Conservation (phyloP, 2,888 invertebrate species). For the Melieria picta region DNA sequence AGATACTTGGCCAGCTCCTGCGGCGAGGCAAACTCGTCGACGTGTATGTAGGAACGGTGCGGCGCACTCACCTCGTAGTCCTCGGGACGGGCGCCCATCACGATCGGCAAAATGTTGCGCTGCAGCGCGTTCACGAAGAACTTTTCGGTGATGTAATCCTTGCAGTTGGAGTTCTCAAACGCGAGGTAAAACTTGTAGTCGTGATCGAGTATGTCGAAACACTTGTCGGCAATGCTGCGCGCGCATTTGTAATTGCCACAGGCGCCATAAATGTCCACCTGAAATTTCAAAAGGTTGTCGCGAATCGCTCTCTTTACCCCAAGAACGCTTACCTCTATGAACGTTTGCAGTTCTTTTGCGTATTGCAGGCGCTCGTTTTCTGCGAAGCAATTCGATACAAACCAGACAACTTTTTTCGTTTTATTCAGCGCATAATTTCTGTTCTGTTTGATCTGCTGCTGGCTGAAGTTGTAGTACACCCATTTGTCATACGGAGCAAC, state of each 20-base stretch:
- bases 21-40: constrained; percentile 92
- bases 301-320: background rate
- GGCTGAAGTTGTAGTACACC: constrained; percentile 82
- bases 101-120: constrained; percentile 89
- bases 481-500: constrained; percentile 96
- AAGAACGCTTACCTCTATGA: constrained; percentile 71
- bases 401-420: constrained; percentile 96
- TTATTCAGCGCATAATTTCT: constrained; percentile 88
- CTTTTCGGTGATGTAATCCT: constrained; percentile 96
- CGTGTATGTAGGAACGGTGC: constrained; percentile 91
- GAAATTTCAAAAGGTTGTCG: too few species aligned
- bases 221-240: constrained; percentile 81
- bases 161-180: constrained; percentile 96
- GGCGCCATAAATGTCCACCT: constrained; percentile 90
- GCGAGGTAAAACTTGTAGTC: constrained; percentile 97
- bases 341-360: constrained; percentile 84
- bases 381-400: constrained; percentile 96
- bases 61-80: constrained; percentile 92
- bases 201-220: constrained; percentile 88
- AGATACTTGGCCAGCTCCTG: constrained; percentile 88
- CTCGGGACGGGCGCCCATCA: constrained; percentile 93
- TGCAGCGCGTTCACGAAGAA: constrained; percentile 94
- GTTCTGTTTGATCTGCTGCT: constrained; percentile 73
- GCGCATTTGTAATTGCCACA: constrained; percentile 89
- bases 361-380: constrained; percentile 88